phyloP scores from a whole-genome alignment of 2,888 invertebrate genomes.

The Heliconius erato region DNA sequence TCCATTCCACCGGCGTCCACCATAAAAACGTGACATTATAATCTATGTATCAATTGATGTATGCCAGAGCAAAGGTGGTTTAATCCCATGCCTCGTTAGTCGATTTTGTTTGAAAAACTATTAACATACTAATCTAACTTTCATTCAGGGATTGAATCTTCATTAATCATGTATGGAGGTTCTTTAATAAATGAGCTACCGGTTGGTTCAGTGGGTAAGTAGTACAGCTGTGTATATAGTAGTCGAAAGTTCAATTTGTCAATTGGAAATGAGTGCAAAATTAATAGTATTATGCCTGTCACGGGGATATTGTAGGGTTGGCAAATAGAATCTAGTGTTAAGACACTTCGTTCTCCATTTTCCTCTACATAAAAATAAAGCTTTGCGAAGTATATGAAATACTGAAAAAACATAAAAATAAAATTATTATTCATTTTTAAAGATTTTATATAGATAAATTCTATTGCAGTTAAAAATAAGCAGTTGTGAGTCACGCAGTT shows the following conservation, averaged over 20 bases:
- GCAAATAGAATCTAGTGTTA: no score
- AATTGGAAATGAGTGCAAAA: background rate
- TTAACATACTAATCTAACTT: slow-evolving; percentile 41
- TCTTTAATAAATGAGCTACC: background rate
- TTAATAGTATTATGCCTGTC: background rate
- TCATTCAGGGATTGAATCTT: slow-evolving; percentile 18
- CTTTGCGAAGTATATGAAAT: no score
- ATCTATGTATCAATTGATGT: slow-evolving; percentile 40
- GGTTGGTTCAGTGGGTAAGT: background rate
- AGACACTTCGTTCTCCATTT: no score
- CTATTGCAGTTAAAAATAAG: background rate
- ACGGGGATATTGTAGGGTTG: no score
- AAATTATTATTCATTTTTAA: no score
- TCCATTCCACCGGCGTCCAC: slow-evolving; percentile 15
- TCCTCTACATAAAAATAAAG: no score
- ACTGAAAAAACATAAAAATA: no score
- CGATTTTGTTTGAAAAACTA: slow-evolving; percentile 39
- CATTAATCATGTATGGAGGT: slow-evolving; percentile 17
- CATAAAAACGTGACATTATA: slow-evolving; percentile 32
- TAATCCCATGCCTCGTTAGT: slow-evolving; percentile 43
- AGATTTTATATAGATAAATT: background rate
- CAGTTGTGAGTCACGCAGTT: slow-evolving; percentile 9
- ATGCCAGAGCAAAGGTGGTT: slow-evolving; percentile 46
- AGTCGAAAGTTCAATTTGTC: background rate
- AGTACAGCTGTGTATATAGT: background rate